Evolutionary conservation across 2,888 invertebrate species (phyloP), one percentile per base, ranked within the genome.

Genomic region (Pherbina coryleti): DNA sequence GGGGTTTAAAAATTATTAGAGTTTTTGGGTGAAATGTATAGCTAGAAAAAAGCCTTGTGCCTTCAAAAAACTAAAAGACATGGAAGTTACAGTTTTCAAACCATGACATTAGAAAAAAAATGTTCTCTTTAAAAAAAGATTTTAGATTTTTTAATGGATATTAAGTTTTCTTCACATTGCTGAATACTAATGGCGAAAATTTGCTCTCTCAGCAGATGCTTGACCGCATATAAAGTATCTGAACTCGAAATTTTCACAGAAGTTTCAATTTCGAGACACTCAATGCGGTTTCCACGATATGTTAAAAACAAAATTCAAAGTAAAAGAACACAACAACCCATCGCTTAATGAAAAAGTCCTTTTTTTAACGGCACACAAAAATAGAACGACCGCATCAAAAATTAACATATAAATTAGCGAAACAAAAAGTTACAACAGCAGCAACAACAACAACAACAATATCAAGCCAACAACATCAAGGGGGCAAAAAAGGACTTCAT

Each of bases 321-420:
- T 14, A 57, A 57, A 57, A 22, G 7, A 72, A 57, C 31, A 69
- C 19, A 17, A n/a, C n/a, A 28, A 64, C 51, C 19, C 53, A 4
- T 49, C 77, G 69, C 66, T 73, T 73, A 77, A 77, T 77, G 72
- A 72, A 77, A 72, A 72, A 57, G 60, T 3, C 57, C 60, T 17
- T 69, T 49, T 57, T 74, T 78, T 78, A 74, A 74, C 66, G 69
- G 64, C 67, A 69, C 69, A 78, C 67, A 73, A 69, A 78, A 75
- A 77, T 75, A 75, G 62, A 55, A 70, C 75, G 62, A 75, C 78
- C 78, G 57, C 78, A 78, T 72, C 80, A 82, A 79, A 82, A 82
- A 83, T 83, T 83, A 82, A 79, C 83, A 83, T 83, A 83, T 83
- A 83, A 83, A 83, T 83, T 83, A 83, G 81, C 78, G 80, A 73